Evolutionary conservation across 2,113 vertebrate species (phyloP).

Genomic region (Trichomycterus rosablanca): DNA sequence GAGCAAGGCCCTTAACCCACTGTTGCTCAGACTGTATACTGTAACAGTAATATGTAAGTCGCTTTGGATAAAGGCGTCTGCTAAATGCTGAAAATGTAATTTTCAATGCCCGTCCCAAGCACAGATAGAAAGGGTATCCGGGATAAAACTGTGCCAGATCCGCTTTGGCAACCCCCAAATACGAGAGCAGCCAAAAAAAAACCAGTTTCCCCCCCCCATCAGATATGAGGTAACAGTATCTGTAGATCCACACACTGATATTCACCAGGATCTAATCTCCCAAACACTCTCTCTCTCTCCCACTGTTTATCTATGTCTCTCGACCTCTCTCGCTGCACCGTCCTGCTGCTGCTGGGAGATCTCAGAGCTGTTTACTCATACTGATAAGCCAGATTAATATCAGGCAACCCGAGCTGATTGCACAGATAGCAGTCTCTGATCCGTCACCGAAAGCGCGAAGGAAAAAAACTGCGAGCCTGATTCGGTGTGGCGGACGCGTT

Average conservation of each 20-base stretch:
- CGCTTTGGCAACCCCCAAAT: too few species aligned
- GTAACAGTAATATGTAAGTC: too few species aligned
- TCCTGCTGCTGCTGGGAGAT: slow-evolving; percentile 35
- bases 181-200: too few species aligned
- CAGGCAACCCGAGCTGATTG: slow-evolving; percentile 49
- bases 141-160: too few species aligned
- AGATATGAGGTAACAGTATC: too few species aligned
- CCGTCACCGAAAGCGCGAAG: not conserved
- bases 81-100: too few species aligned
- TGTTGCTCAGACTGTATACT: too few species aligned
- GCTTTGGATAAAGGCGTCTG: too few species aligned
- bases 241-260: slow-evolving; percentile 42
- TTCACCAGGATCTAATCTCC: slow-evolving; percentile 40
- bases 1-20: too few species aligned
- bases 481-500: slow-evolving; percentile 1
- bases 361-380: slow-evolving; percentile 49
- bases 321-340: slow-evolving; percentile 15
- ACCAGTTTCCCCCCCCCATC: too few species aligned
- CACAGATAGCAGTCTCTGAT: slow-evolving; percentile 46
- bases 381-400: slow-evolving; percentile 45
- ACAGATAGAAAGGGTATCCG: too few species aligned
- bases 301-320: not conserved
- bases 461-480: slow-evolving; percentile 1
- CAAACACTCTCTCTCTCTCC: not conserved
- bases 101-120: too few species aligned